phyloP scores from a whole-genome alignment of 2,113 vertebrate species.

The Cyanistes caeruleus region DNA sequence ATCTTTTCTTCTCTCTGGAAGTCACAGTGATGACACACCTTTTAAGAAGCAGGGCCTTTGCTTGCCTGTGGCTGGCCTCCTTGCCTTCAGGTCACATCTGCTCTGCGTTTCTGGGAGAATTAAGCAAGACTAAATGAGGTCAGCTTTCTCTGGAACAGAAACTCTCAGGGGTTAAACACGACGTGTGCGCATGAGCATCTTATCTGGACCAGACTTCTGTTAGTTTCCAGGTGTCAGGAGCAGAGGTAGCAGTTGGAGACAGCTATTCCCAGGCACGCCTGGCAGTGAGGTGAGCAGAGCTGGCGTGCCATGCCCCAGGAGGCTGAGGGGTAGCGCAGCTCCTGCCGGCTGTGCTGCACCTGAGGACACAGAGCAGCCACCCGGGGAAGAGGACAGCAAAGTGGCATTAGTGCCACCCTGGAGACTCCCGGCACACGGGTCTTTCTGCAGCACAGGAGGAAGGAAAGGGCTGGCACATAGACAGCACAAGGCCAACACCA shows the following conservation, averaged over 20 bases:
- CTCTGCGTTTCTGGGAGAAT: not conserved
- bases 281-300: not conserved
- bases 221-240: not conserved
- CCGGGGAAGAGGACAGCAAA: not conserved
- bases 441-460: not conserved
- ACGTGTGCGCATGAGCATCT: not conserved
- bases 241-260: not conserved
- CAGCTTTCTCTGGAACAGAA: not conserved
- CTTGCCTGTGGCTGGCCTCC: not conserved
- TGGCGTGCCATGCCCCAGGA: fast-evolving
- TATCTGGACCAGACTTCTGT: not conserved
- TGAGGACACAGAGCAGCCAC: not conserved
- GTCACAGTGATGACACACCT: not conserved
- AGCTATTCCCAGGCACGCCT: not conserved
- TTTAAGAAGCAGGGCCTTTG: not conserved
- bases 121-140: not conserved
- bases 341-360: fast-evolving
- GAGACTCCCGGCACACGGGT: not conserved
- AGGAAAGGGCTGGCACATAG: not conserved
- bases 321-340: not conserved
- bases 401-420: not conserved
- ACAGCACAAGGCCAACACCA: not conserved
- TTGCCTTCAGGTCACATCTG: not conserved
- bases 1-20: not conserved
- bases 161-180: not conserved